phyloP scores from a whole-genome alignment of 2,797 vertebrate species.

The Hydrolagus colliei region DNA sequence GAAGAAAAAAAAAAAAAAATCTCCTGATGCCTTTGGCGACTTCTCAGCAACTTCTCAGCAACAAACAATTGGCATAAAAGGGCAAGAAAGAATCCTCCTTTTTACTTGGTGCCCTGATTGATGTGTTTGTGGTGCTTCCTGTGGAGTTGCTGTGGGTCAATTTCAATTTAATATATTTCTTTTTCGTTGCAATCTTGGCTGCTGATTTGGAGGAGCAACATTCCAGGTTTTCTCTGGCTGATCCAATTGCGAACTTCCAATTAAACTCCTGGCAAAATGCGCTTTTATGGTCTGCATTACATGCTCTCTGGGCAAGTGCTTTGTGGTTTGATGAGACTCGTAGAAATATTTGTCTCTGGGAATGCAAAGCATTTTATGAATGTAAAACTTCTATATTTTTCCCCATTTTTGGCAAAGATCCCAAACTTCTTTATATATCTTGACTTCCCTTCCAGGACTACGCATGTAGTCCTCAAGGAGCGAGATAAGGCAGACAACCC shows the following conservation, averaged over 20 bases:
- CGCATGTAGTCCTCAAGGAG: too few relatives aligned
- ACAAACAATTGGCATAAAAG: neutral
- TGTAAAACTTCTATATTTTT: too few relatives aligned
- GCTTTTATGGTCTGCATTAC: neutral
- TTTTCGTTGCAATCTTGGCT: neutral
- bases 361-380: neutral
- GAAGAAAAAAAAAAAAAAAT: too few relatives aligned
- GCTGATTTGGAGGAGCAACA: too few relatives aligned
- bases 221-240: too few relatives aligned
- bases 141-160: constrained; percentile 1
- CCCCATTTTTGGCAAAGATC: too few relatives aligned
- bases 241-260: too few relatives aligned
- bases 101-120: constrained; percentile 26
- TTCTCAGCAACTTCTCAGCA: constrained; percentile 13
- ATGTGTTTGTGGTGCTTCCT: constrained; percentile 9
- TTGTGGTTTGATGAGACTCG: neutral
- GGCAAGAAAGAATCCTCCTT: constrained; percentile 6
- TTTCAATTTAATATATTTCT: constrained; percentile 9
- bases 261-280: too few relatives aligned
- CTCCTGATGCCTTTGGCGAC: neutral
- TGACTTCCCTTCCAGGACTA: too few relatives aligned
- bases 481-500: too few relatives aligned
- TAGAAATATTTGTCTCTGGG: neutral
- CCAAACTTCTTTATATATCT: too few relatives aligned
- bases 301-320: neutral